Conservation (phyloP, 2,888 invertebrate genomes). For the Congeria kusceri region DNA sequence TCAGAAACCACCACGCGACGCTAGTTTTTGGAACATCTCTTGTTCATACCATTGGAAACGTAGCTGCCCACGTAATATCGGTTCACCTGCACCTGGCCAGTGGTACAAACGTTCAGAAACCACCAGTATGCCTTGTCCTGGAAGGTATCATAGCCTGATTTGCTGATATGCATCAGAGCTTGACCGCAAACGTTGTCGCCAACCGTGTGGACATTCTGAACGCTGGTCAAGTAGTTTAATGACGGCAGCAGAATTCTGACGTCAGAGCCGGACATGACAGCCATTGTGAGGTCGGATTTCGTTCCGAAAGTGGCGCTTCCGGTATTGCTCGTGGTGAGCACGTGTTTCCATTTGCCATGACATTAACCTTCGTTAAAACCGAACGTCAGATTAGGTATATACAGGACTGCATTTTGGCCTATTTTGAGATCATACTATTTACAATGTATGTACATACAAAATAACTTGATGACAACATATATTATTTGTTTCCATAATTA, state of each 20-base stretch:
- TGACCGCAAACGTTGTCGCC: conserved; percentile 33
- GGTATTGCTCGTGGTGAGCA: conserved; percentile 42
- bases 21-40: no score
- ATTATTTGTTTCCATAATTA: no score
- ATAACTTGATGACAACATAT: no score
- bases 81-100: conserved; percentile 43
- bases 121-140: conserved; percentile 41
- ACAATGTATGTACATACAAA: no score
- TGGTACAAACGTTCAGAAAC: conserved; percentile 55
- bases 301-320: conserved; percentile 50
- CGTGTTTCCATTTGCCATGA: conserved; percentile 40
- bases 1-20: no score
- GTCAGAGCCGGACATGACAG: conserved; percentile 19
- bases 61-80: conserved; percentile 26
- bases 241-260: not conserved
- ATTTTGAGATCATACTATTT: no score
- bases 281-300: conserved; percentile 29
- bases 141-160: conserved; percentile 10
- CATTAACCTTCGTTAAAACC: not conserved
- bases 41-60: not conserved
- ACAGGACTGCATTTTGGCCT: no score
- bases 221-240: conserved; percentile 12
- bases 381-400: no score
- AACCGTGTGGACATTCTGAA: conserved; percentile 13
- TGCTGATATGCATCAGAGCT: conserved; percentile 48